Base-by-base conservation (phyloP, 2,888 invertebrate genomes). In the Encarsia formosa region DNA sequence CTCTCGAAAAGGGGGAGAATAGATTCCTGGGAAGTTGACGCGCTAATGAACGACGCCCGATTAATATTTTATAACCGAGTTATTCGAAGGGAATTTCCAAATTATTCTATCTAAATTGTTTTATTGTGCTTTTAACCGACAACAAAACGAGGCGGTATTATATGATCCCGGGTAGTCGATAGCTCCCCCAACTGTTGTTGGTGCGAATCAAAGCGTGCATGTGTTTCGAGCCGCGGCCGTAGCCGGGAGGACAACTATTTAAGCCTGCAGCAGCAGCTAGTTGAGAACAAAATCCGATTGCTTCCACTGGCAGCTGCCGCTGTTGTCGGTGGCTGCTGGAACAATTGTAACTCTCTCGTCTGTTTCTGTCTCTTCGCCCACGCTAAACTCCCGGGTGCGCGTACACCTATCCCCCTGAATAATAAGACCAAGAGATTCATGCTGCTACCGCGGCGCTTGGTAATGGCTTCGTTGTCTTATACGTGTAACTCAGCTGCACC, bases 341-440 rank as follows among this genome's bases (percentile, higher is more conserved):
- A 54, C 53, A 53, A 53, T 53, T 49, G 45, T 34, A 23, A 31
- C 26, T 43, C 48, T 26, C 43, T 41, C 45, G 53, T 64, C 63
- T 59, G 59, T 38, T 49, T 62, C 50, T 41, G 11, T 41, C 20
- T 42, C 47, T 40, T 31, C 54, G 42, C 56, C 54, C 50, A 51
- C 52, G 54, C 45, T 46, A 45, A 53, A 54, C 49, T 52, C n/a
- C n/a, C n/a, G n/a, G n/a, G n/a, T n/a, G n/a, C 51, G n/a, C 39
- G 35, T 15, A 29, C 42, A 34, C 54, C 47, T 51, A 53, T 37
- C 19, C n/a, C 37, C 37, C 11, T 54, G 49, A 54, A 54, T 54
- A 46, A 45, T 40, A 32, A 35, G 24, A 18, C 20, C 16, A 29
- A n/a, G 34, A 52, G 50, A 54, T 50, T 54, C 54, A 31, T 26